A percentile compares a stretch with the other conserved stretches of the same genome.
Evolutionary conservation across 2,888 invertebrate species (phyloP).

Genomic region (Orgyia antiqua): DNA sequence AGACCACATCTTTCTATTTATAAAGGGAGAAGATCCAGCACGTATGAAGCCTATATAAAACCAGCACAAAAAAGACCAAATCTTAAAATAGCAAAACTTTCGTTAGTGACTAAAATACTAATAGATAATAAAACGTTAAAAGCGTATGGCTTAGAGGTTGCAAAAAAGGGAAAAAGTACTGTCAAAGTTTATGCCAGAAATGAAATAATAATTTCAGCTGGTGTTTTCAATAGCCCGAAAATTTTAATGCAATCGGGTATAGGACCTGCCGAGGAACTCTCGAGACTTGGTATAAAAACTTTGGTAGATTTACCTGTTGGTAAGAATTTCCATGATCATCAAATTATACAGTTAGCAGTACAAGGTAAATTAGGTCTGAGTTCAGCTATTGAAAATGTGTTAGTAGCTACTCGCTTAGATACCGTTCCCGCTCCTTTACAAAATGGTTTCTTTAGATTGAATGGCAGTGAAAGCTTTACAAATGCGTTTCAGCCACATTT

Average conservation of each 20-base stretch:
- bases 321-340: constrained; percentile 57
- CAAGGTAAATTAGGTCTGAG: constrained; percentile 41
- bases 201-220: constrained; percentile 60
- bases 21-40: constrained; percentile 54
- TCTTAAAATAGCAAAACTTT: constrained; percentile 46
- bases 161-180: constrained; percentile 28
- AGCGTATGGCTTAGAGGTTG: constrained; percentile 48
- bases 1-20: constrained; percentile 42
- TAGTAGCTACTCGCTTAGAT: constrained; percentile 29
- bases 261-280: constrained; percentile 46
- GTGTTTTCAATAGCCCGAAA: constrained; percentile 54
- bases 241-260: constrained; percentile 60
- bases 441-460: constrained; percentile 42
- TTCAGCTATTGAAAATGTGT: constrained; percentile 45
- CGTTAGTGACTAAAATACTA: constrained; percentile 49
- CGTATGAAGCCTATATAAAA: constrained; percentile 54
- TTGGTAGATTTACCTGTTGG: constrained; percentile 58
- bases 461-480: constrained; percentile 17
- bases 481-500: constrained; percentile 39
- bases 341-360: constrained; percentile 35
- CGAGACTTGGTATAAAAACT: constrained; percentile 36
- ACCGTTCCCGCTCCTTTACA: constrained; percentile 46
- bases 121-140: constrained; percentile 34
- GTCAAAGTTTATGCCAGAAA: constrained; percentile 39
- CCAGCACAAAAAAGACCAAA: constrained; percentile 41